These are phyloP conservation scores for Acanthosepion pharaonis DNA, from an alignment of 2,888 invertebrate species.

Conservation along the genomic window DNA sequence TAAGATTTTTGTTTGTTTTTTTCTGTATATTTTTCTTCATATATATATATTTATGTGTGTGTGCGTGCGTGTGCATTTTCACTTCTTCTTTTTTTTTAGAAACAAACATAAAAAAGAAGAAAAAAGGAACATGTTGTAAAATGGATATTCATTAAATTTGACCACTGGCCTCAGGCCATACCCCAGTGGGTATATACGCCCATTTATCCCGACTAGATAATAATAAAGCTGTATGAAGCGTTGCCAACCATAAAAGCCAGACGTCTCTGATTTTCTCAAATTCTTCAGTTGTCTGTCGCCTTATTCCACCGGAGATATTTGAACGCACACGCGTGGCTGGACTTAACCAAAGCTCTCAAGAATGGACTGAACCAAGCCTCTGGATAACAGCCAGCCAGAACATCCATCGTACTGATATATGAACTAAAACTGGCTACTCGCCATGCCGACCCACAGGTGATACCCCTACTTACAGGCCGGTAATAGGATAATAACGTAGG, in stretches of 20 bases:
- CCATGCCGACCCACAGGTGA: neutral
- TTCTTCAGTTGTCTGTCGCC: neutral
- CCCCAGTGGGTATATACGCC: neutral
- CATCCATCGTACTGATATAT: conserved; percentile 6
- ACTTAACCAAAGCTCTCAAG: neutral
- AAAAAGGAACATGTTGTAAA: neutral
- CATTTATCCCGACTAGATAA: neutral
- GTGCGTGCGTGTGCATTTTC: too few species aligned
- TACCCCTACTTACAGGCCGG: neutral
- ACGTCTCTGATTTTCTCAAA: neutral
- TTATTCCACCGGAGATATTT: neutral
- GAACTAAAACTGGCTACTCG: neutral
- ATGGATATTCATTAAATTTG: neutral
- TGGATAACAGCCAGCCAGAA: neutral
- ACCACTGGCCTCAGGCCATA: neutral
- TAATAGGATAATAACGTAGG: conserved; percentile 22
- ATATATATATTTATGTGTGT: too few species aligned
- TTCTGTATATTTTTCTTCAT: too few species aligned
- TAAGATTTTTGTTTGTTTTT: too few species aligned
- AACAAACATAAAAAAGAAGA: neutral
- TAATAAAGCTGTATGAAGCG: neutral
- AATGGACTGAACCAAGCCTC: neutral
- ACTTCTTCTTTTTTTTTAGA: neutral
- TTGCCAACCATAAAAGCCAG: neutral
- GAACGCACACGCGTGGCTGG: neutral